Evolutionary conservation across 2,797 vertebrate species (phyloP), one percentile per base, ranked within the genome.

Genomic region (Pteronotus mesoamericanus): DNA sequence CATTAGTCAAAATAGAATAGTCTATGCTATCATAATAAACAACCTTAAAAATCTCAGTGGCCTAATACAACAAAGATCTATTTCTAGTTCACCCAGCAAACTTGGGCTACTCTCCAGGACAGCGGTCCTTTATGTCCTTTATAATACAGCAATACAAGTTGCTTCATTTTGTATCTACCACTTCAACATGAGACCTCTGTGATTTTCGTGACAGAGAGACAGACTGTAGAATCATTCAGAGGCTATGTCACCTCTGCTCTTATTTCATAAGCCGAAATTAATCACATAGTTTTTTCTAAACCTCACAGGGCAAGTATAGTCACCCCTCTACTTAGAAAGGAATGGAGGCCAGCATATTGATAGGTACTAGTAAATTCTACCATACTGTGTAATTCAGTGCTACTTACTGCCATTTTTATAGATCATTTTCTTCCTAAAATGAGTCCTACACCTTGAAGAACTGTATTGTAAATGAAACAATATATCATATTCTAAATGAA

Each of bases 11-110:
- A 66, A 88, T 72, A 93, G 29, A 29, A 37, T 89, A 83, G 53
- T 92, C 37, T 72, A 1, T 94, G 61, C 51, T 94, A 34, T 46
- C 42, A 39, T 79, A 75, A 80, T 64, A 88, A 85, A 37, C 29
- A 92, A 14, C 48, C 64, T 94, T 77, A 77, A 86, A 94, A 82
- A 68, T 89, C 48, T 75, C 68, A 72, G 9, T 83, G 92, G 29
- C 16, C 86, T 89, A 55, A 66, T 44, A 57, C 22, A 93, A 48
- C 75, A 83, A 71, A 82, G 68, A 18, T 48, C 46, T 88, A 11
- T 94, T 96, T 94, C 78, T 78, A 72, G 42, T 74, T 94, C 21
- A 77, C 26, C 42, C 26, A 18, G 29, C 46, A 89, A 91, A 39
- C 21, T 22, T 29, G 29, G 42, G 42, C 69, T 83, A 0, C 39